These are phyloP conservation scores for Uropetala carovei DNA, from an alignment of 2,888 invertebrate species.

Conservation along the genomic window DNA sequence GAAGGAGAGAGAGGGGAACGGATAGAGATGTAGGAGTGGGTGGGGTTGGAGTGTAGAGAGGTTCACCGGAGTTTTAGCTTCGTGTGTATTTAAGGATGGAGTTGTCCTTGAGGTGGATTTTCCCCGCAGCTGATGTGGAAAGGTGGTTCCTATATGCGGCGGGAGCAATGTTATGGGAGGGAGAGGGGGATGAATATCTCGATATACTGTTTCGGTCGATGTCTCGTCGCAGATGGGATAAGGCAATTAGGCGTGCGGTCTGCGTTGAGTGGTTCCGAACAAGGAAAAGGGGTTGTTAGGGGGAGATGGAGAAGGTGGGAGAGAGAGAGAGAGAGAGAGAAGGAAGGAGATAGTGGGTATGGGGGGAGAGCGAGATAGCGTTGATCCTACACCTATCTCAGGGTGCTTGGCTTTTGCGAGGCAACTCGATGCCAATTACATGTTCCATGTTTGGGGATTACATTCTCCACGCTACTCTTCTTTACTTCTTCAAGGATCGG, in stretches of 20 bases:
- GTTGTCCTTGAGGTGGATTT: not conserved
- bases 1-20: not conserved
- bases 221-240: not conserved
- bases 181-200: no score
- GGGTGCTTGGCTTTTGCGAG: not conserved
- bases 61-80: not conserved
- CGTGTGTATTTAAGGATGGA: not conserved
- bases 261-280: not conserved
- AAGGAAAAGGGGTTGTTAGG: no score
- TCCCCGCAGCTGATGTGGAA: not conserved
- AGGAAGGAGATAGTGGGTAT: not conserved
- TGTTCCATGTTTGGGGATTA: not conserved
- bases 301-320: not conserved
- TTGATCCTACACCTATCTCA: not conserved
- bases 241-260: constrained; percentile 5
- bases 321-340: no score
- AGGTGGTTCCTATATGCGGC: not conserved
- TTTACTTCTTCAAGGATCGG: not conserved
- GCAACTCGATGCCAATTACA: not conserved
- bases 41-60: no score
- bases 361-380: not conserved
- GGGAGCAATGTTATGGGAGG: not conserved
- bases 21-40: not conserved
- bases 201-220: not conserved
- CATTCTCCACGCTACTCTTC: not conserved